phyloP scores from a whole-genome alignment of 2,113 vertebrate genomes.

The Pteruthius melanotis region DNA sequence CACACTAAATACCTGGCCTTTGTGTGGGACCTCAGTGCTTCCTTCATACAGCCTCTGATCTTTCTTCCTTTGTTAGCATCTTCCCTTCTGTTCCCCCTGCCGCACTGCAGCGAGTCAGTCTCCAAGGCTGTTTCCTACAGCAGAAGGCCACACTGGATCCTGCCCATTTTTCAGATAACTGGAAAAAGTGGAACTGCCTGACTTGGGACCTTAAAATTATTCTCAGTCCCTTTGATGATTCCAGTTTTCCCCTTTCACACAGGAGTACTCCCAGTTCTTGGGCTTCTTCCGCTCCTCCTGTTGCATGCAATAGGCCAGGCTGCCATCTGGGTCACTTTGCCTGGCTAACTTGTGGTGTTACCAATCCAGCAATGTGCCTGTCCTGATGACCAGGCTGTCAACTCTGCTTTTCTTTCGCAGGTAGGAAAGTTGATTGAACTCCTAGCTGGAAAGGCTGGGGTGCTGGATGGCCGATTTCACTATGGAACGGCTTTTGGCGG shows the following conservation, averaged over 20 bases:
- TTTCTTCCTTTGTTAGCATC: background rate
- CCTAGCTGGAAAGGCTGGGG: constrained; percentile 93
- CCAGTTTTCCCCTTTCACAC: background rate
- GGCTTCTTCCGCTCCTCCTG: background rate
- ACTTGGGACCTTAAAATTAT: background rate
- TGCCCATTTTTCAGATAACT: background rate
- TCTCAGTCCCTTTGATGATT: background rate
- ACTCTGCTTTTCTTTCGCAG: constrained; percentile 67
- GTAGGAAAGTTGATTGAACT: constrained; percentile 97
- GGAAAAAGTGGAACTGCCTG: background rate
- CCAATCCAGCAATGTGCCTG: fast-evolving
- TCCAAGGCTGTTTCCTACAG: background rate
- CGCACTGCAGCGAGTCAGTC: fast-evolving
- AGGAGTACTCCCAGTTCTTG: background rate
- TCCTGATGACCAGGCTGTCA: background rate
- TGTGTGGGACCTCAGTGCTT: background rate
- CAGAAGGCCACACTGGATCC: background rate
- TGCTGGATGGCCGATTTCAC: constrained; percentile 92
- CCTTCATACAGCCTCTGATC: background rate
- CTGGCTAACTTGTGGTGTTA: background rate
- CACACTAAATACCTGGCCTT: background rate
- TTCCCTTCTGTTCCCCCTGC: background rate
- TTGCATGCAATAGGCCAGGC: background rate
- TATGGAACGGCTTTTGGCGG: constrained; percentile 97
- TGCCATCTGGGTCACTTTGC: background rate